Evolutionary conservation across 1,140 invertebrate genomes (phyloP), one percentile per base, ranked within the genome.

Genomic region (Cepaea nemoralis): DNA sequence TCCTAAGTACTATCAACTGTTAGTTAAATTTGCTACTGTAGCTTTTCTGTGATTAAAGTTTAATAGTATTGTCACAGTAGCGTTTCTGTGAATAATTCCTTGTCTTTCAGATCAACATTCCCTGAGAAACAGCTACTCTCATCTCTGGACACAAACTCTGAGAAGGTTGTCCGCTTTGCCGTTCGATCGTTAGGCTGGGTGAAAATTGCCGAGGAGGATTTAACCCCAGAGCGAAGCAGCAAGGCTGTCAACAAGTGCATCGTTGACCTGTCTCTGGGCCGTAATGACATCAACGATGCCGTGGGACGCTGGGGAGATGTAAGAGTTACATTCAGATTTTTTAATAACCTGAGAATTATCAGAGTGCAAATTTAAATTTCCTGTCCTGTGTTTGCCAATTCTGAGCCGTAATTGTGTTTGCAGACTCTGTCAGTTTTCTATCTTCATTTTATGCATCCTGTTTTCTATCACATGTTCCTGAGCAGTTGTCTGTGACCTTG

Each of bases 201-300:
- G 42, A 95, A 96, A 82, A 97, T 99, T 83, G 95, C 96, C 0
- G 98, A 99, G 91, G 95, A 97, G 35, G 97, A 99, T 92, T 92
- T 99, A 59, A 98, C 97, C 95, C 97, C 19, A 19, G 97, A 99
- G 91, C 93, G 95, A 71, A 98, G 96, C 91, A 97, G 96, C 91
- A 96, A 96, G 90, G 97, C 97, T 70, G 97, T 99, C 82, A 98
- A 99, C 92, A 96, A 97, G 91, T 98, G 97, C 90, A 99, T 99
- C 90, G 95, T 98, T 48, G 97, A 99, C 92, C 93, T 99, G 63
- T 89, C 90, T 0, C 84, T 90, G 27, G 91, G 91, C 12, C 93
- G 95, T 87, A 96, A 96, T 91, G 96, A 97, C 92, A 93, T 97
- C 82, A 93, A 97, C 82, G 96, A 97, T 89, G 96, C 96, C 85